Evolutionary conservation across 2,888 invertebrate genomes (phyloP), one percentile per base, ranked within the genome.

Genomic region (Frankliniella fusca): DNA sequence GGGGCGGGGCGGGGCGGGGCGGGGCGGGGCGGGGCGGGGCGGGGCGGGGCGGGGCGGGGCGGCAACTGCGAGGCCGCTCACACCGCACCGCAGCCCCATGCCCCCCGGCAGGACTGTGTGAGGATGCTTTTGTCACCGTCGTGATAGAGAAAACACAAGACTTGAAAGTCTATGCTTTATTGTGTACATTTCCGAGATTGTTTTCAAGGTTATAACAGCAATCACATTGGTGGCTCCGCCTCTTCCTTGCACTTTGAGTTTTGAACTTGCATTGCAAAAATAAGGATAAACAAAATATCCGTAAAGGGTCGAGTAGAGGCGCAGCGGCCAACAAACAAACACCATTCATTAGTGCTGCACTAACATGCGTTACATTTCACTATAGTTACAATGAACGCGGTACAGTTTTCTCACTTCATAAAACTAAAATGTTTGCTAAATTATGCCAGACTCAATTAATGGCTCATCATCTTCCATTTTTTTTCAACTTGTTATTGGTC

Each of bases 21-120:
- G 54, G 15, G 82, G 84, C 82, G 83, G 83, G n/a, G 15, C 38
- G 70, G 82, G 81, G 82, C 80, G 81, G 61, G 81, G 80, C 83
- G n/a, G n/a, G 80, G 80, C 80, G 82, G 38, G 80, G 65, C 79
- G 18, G 83, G 79, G 20, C 80, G 80, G 48, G 81, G 83, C 50
- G 70, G 50, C 70, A 48, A 38, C 23, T 48, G 82, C 61, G 61
- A 82, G 54, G 54, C 54, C 54, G 54, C 54, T 54, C 15, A 38
- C 38, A 38, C 38, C 38, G 5, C 38, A 38, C 3, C 38, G 38
- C 38, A 38, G 15, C 54, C 18, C 54, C 15, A 18, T 1, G 54
- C 54, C 2, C 15, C n/a, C n/a, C 8, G 54, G 54, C 54, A 15
- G 15, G 54, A 7, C 54, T 54, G 54, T 15, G 18, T 20, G 15